Conservation (phyloP, 2,113 vertebrate genomes). For the Fregata magnificens region DNA sequence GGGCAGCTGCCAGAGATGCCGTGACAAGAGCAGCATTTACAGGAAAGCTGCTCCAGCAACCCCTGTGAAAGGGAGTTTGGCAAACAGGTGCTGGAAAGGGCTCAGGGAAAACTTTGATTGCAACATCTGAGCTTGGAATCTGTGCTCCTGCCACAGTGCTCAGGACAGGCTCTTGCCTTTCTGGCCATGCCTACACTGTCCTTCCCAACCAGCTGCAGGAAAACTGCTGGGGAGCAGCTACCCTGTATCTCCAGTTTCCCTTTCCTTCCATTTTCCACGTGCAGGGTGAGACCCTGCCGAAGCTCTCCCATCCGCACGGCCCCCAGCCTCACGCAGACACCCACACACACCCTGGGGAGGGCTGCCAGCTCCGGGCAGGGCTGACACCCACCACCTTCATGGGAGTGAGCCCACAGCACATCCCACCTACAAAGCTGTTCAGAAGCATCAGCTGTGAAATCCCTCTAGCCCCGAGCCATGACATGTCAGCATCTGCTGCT, state of each 20-base stretch:
- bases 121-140: background rate
- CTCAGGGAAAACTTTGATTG: background rate
- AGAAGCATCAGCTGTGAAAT: background rate
- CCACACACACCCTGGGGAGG: fast-evolving
- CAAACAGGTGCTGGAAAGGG: background rate
- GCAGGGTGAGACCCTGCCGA: background rate
- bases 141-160: fast-evolving
- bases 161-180: background rate
- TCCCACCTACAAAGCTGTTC: background rate
- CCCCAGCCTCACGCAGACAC: background rate
- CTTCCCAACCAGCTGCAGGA: background rate
- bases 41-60: background rate
- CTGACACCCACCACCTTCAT: background rate
- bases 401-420: background rate
- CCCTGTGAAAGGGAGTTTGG: background rate
- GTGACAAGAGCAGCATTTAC: background rate
- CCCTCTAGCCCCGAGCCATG: fast-evolving
- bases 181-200: fast-evolving
- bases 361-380: background rate
- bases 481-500: background rate
- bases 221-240: background rate
- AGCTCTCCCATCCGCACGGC: fast-evolving
- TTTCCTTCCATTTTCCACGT: background rate
- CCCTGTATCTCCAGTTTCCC: fast-evolving
- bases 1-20: background rate